phyloP scores from a whole-genome alignment of 2,113 vertebrate species.

The Anser brachyrhynchus region DNA sequence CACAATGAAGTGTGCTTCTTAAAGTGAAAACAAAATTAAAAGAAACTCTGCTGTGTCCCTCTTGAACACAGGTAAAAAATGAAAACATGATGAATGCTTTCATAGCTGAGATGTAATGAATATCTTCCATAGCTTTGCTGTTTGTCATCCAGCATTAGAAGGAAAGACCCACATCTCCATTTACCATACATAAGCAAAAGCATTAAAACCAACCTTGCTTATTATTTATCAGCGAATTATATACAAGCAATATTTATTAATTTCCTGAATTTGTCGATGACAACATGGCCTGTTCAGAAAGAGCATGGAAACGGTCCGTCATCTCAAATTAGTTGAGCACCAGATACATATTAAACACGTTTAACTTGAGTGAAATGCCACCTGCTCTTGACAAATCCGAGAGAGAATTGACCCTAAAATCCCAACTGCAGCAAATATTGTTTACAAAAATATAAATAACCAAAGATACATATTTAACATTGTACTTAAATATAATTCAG shows the following conservation, averaged over 20 bases:
- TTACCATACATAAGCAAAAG: neutral
- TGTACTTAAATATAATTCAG: neutral
- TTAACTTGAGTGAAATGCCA: neutral
- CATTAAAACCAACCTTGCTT: neutral
- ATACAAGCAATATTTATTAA: neutral
- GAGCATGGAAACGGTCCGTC: conserved; percentile 1
- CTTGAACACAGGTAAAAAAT: fast-evolving
- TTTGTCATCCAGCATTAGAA: neutral
- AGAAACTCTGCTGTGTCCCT: neutral
- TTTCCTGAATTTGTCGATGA: neutral
- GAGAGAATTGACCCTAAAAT: neutral
- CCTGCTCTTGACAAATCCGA: neutral
- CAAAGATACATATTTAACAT: neutral
- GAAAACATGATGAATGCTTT: neutral
- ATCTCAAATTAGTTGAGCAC: neutral
- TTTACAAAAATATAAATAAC: neutral
- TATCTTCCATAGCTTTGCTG: neutral
- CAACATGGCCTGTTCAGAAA: neutral
- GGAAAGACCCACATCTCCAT: neutral
- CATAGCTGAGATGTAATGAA: neutral
- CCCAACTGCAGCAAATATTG: fast-evolving
- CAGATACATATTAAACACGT: neutral
- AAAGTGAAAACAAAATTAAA: neutral
- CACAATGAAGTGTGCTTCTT: neutral
- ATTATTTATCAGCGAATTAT: neutral